phyloP scores from a whole-genome alignment of 2,113 vertebrate genomes.

The Montifringilla adamsi region DNA sequence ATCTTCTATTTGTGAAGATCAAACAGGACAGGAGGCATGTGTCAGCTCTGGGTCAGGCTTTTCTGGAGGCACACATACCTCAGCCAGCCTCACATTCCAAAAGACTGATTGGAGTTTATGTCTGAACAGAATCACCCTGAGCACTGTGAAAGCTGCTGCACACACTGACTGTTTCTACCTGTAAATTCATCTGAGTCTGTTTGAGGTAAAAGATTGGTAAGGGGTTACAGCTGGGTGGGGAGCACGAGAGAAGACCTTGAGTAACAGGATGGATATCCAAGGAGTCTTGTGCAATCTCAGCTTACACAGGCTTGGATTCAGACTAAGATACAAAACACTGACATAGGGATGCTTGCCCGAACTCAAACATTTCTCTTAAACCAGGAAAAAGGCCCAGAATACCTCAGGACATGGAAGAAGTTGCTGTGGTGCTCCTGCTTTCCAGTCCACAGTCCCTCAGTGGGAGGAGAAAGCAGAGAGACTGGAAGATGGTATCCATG shows the following conservation, averaged over 20 bases:
- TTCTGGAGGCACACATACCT: neutral
- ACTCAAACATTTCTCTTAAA: neutral
- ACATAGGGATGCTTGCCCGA: neutral
- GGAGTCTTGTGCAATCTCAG: neutral
- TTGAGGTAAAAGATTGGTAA: neutral
- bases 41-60: neutral
- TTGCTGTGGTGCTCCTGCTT: neutral
- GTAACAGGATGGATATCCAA: neutral
- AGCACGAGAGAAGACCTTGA: neutral
- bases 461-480: neutral
- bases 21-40: rapidly evolving
- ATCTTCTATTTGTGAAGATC: neutral
- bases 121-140: neutral
- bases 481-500: rapidly evolving
- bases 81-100: neutral
- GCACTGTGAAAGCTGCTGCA: neutral
- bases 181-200: neutral
- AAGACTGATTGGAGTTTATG: neutral
- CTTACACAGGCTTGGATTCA: neutral
- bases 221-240: neutral
- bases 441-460: neutral
- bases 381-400: neutral
- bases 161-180: neutral
- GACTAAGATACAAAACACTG: neutral
- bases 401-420: neutral